Conservation (phyloP, 2,797 vertebrate species). For the Myotis planiceps region DNA sequence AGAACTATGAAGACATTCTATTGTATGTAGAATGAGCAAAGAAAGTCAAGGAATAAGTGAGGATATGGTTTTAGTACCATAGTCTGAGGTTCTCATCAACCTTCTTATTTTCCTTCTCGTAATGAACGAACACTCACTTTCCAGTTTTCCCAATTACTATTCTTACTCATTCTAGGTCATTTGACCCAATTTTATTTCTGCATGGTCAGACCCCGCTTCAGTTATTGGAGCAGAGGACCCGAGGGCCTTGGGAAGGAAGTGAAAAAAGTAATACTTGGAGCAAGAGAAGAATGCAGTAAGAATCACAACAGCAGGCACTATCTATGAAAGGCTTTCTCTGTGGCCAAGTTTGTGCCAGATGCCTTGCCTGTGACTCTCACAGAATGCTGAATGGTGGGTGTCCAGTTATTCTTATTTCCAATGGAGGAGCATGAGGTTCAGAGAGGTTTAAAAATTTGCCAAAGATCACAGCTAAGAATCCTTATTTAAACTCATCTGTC, state of each 20-base stretch:
- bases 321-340: not conserved
- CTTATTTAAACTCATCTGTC: not conserved
- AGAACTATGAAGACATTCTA: not conserved
- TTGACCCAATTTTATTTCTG: not conserved
- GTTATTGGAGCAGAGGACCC: not conserved
- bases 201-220: not conserved
- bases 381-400: not conserved
- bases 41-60: not conserved
- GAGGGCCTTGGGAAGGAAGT: not conserved
- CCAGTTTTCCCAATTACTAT: not conserved
- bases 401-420: not conserved
- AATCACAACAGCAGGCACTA: not conserved
- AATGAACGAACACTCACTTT: not conserved
- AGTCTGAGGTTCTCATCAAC: not conserved
- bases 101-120: not conserved
- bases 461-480: not conserved
- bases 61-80: not conserved
- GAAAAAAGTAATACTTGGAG: not conserved
- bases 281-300: not conserved
- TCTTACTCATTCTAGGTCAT: not conserved
- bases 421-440: not conserved
- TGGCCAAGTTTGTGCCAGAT: not conserved
- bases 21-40: not conserved
- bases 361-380: not conserved
- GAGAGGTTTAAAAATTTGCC: not conserved